Conservation (phyloP, 2,113 vertebrate genomes). For the Pelodiscus sinensis region DNA sequence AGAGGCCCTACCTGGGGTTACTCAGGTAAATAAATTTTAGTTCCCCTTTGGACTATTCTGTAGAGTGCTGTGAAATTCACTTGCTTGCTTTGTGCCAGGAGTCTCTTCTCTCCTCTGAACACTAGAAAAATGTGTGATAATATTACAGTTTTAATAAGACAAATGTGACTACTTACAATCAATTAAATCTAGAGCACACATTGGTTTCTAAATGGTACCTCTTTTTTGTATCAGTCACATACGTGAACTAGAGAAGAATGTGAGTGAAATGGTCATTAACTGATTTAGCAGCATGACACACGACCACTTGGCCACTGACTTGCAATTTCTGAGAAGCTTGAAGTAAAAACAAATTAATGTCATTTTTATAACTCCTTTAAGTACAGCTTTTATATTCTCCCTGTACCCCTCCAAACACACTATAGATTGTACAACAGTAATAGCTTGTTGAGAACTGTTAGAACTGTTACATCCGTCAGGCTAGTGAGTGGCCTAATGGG, state of each 20-base stretch:
- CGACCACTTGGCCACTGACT: neutral
- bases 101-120: neutral
- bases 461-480: neutral
- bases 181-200: conserved; percentile 55
- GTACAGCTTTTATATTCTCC: neutral
- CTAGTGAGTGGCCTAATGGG: neutral
- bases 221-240: conserved; percentile 72
- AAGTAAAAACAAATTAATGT: neutral
- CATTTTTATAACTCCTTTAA: neutral
- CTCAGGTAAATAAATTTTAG: neutral
- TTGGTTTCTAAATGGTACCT: conserved; percentile 52
- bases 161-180: conserved; percentile 59
- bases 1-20: too few relatives aligned
- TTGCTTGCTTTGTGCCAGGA: neutral
- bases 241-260: neutral
- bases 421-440: neutral
- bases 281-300: neutral
- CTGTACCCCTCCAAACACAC: neutral
- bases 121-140: neutral
- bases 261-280: conserved; percentile 40
- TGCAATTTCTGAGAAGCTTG: neutral
- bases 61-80: neutral
- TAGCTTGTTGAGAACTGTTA: neutral
- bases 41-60: neutral
- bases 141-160: conserved; percentile 57